Conservation (phyloP, 2,113 vertebrate genomes). For the Lasiurus cinereus region DNA sequence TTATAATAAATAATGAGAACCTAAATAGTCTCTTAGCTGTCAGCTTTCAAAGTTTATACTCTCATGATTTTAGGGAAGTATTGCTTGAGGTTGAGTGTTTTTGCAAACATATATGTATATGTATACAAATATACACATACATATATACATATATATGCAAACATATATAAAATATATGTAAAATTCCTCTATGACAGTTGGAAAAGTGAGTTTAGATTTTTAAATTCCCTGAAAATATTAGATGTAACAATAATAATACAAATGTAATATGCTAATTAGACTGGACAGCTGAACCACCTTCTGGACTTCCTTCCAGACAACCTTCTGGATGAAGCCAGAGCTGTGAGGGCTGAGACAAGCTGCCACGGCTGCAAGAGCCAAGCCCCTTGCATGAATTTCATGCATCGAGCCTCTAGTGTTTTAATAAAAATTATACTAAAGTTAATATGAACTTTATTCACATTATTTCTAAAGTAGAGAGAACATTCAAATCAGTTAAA, state of each 20-base stretch:
- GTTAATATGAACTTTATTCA: neutral
- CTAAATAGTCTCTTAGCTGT: neutral
- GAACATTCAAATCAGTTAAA: neutral
- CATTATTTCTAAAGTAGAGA: neutral
- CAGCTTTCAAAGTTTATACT: slow-evolving; percentile 39
- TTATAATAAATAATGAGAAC: neutral
- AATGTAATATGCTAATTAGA: no score
- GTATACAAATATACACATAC: no score
- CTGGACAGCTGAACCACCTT: no score
- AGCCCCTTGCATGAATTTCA: no score
- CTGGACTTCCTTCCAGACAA: no score
- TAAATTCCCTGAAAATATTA: neutral
- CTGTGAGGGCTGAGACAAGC: no score
- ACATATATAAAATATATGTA: slow-evolving; percentile 17
- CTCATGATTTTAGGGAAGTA: neutral
- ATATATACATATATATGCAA: neutral
- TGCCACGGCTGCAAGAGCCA: no score
- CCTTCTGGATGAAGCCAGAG: no score
- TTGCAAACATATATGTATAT: neutral
- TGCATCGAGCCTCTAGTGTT: neutral
- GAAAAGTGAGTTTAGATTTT: neutral
- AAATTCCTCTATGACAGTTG: neutral
- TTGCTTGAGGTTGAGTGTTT: neutral
- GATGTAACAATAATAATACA: no score
- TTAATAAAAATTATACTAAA: neutral